These are phyloP conservation scores for Microplitis deprimator DNA, from an alignment of 2,888 invertebrate species.

Conservation along the genomic window DNA sequence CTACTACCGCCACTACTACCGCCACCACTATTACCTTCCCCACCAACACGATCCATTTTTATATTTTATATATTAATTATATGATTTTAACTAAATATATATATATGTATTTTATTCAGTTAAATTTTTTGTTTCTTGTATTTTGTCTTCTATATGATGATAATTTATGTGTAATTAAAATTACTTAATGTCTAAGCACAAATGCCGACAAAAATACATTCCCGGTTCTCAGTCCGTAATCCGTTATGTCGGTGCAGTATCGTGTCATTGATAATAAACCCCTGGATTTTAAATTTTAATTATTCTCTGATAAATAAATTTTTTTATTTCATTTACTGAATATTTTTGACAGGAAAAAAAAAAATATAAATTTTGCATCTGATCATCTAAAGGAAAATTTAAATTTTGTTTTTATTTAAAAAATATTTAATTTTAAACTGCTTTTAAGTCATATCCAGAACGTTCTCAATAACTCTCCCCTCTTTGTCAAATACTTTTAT, in stretches of 20 bases:
- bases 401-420: too few species aligned
- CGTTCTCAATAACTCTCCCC: too few species aligned
- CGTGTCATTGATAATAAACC: not conserved
- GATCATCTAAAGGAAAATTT: too few species aligned
- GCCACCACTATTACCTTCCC: constrained; percentile 55
- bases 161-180: not conserved
- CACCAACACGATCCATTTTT: constrained; percentile 60
- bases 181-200: constrained; percentile 20
- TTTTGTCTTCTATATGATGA: not conserved
- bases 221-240: constrained; percentile 24
- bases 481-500: too few species aligned
- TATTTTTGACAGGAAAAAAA: not conserved
- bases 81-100: not conserved
- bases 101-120: not conserved
- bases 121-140: not conserved
- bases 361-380: too few species aligned
- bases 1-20: constrained; percentile 54
- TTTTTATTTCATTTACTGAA: not conserved
- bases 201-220: constrained; percentile 40
- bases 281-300: not conserved
- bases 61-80: constrained; percentile 6
- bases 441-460: too few species aligned
- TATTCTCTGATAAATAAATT: not conserved
- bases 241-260: constrained; percentile 40
- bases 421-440: too few species aligned